Conservation (phyloP, 2,797 vertebrate genomes). For the Hapalemur alaotrensis region DNA sequence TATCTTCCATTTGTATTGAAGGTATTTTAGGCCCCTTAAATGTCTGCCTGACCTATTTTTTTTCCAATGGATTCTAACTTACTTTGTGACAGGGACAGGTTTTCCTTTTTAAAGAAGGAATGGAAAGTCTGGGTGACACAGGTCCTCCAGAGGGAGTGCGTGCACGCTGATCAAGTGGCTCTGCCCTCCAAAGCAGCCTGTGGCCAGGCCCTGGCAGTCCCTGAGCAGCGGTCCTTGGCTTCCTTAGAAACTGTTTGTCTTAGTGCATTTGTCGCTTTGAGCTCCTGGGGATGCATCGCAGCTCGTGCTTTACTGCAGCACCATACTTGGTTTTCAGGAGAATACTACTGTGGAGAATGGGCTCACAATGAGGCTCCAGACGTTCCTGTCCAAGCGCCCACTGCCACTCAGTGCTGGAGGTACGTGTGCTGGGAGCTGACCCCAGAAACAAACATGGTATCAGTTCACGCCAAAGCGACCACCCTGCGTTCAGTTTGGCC, state of each 20-base stretch:
- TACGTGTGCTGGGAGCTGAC: constrained; percentile 70
- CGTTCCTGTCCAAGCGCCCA: constrained; percentile 90
- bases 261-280: rapidly evolving
- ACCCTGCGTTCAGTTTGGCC: rapidly evolving
- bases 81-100: neutral
- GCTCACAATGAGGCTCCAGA: constrained; percentile 90
- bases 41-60: neutral
- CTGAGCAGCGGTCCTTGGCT: rapidly evolving
- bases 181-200: neutral
- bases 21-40: rapidly evolving
- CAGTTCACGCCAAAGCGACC: rapidly evolving
- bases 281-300: neutral
- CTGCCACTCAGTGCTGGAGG: constrained; percentile 88
- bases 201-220: neutral
- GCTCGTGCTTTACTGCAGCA: neutral
- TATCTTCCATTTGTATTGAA: neutral
- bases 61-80: neutral
- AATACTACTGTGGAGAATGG: constrained; percentile 79
- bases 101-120: neutral
- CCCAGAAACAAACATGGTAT: rapidly evolving
- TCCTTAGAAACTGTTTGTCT: neutral
- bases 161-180: too few species aligned
- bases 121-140: neutral
- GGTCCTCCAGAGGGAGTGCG: rapidly evolving
- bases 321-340: constrained; percentile 76